These are phyloP conservation scores for Abrostola triplasia DNA, from an alignment of 2,888 invertebrate genomes.

Conservation along the genomic window DNA sequence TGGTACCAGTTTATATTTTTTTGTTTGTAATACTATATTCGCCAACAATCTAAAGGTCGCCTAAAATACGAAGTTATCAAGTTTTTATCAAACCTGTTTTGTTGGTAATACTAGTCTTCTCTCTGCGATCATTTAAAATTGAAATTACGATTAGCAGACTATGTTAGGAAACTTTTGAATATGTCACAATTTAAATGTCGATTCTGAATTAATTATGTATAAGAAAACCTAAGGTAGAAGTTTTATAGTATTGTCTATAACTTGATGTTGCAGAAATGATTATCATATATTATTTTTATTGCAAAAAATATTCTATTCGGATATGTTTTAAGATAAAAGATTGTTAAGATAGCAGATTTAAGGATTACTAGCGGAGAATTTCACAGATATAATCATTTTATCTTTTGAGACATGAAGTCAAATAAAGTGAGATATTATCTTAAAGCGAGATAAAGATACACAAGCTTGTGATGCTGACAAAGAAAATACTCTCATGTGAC, in stretches of 20 bases:
- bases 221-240: too few relatives aligned
- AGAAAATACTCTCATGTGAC: conserved; percentile 59
- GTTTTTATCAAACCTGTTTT: conserved; percentile 2
- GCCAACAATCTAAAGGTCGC: not conserved
- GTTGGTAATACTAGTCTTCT: not conserved
- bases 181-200: not conserved
- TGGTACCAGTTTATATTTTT: not conserved
- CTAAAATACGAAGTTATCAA: not conserved
- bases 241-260: too few relatives aligned
- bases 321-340: too few relatives aligned
- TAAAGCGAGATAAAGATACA: conserved; percentile 56
- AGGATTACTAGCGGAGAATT: conserved; percentile 12
- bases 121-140: not conserved
- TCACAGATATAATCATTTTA: conserved; percentile 24
- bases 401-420: conserved; percentile 30
- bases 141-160: not conserved
- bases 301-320: too few relatives aligned
- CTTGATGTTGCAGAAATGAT: too few relatives aligned
- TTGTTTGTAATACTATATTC: not conserved
- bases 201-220: not conserved
- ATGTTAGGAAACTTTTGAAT: not conserved
- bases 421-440: conserved; percentile 42
- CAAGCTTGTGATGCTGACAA: conserved; percentile 41
- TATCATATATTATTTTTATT: too few relatives aligned
- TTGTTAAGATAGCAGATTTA: conserved; percentile 22